A percentile compares a stretch with the other conserved stretches of the same genome.
Evolutionary conservation across 1,140 invertebrate genomes (phyloP).

Genomic region (Zaprionus vittiger): DNA sequence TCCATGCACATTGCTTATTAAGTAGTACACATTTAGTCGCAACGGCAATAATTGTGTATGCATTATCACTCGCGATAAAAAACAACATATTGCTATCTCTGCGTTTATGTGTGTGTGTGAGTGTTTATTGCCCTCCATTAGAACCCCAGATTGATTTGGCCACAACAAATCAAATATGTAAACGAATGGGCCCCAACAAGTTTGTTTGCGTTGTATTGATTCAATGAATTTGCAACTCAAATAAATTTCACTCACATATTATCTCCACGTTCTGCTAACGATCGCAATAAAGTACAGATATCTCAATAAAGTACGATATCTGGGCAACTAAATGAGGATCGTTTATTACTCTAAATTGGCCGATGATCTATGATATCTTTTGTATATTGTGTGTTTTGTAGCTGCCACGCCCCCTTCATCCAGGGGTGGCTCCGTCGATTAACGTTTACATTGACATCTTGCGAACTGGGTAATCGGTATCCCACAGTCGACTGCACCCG

Average conservation of each 20-base stretch:
- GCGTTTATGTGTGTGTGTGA: slow-evolving; percentile 28
- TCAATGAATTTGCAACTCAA: slow-evolving; percentile 29
- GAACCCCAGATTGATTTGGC: slow-evolving; percentile 62
- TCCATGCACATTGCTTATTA: background rate
- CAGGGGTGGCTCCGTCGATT: background rate
- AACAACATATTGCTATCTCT: slow-evolving; percentile 53
- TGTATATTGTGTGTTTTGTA: background rate
- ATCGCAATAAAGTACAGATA: background rate
- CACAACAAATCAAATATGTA: slow-evolving; percentile 28
- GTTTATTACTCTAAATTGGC: background rate
- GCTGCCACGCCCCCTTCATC: background rate
- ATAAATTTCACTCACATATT: background rate
- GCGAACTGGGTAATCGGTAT: background rate
- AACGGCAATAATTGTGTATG: slow-evolving; percentile 70
- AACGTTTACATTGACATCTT: background rate
- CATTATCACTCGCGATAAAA: slow-evolving; percentile 68
- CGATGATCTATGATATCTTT: background rate
- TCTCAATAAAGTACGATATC: background rate
- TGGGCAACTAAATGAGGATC: background rate
- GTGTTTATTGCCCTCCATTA: slow-evolving; percentile 63
- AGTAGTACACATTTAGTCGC: slow-evolving; percentile 43
- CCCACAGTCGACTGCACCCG: background rate
- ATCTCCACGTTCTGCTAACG: background rate
- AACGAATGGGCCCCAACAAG: slow-evolving; percentile 18
- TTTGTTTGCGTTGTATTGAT: slow-evolving; percentile 31